phyloP scores from a whole-genome alignment of 2,888 invertebrate species.

The Cephus rjabovi region DNA sequence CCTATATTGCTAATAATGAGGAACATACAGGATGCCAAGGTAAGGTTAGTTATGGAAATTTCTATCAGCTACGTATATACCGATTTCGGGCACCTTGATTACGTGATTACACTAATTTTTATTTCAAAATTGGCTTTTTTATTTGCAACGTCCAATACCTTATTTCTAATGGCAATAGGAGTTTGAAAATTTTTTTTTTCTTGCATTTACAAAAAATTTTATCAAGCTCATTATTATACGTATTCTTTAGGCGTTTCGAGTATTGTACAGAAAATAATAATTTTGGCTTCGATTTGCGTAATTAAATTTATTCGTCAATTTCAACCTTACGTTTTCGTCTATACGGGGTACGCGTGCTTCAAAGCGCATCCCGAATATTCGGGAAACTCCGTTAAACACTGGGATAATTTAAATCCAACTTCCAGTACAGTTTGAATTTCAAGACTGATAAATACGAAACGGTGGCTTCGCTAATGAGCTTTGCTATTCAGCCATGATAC shows the following conservation, averaged over 20 bases:
- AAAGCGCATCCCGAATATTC: neutral
- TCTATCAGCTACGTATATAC: neutral
- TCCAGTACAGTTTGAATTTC: neutral
- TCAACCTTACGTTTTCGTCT: neutral
- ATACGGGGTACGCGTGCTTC: neutral
- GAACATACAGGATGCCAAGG: constrained; percentile 3
- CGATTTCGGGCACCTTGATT: neutral
- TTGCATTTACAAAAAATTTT: too few species aligned
- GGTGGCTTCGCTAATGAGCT: neutral
- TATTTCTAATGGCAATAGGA: too few species aligned
- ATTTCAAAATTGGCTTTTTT: constrained; percentile 11
- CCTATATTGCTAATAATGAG: constrained; percentile 27
- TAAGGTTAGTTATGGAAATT: constrained; percentile 22
- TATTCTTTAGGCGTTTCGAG: neutral
- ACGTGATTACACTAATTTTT: neutral
- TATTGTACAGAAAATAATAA: neutral
- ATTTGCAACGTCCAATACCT: neutral
- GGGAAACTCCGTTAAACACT: neutral
- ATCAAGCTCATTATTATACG: neutral
- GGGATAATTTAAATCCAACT: neutral
- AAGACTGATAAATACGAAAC: neutral
- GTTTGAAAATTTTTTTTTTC: too few species aligned
- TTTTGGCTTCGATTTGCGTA: neutral
- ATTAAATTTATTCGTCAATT: neutral
- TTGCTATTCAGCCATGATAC: neutral